These are phyloP conservation scores for Zalophus californianus DNA, from an alignment of 2,797 vertebrate species.

Conservation along the genomic window DNA sequence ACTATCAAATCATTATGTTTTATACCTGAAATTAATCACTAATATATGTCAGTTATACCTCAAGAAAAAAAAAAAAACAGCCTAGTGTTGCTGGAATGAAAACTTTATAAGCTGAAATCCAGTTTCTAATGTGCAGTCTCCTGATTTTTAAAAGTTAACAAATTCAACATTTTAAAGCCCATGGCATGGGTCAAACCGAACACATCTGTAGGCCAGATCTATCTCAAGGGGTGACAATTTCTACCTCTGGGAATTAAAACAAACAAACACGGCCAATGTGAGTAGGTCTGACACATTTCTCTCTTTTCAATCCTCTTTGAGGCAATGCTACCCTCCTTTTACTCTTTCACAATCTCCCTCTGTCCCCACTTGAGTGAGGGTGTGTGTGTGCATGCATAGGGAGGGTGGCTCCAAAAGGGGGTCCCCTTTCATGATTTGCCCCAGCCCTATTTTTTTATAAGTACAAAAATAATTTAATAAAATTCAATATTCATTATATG, in stretches of 20 bases:
- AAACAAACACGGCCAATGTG: background rate
- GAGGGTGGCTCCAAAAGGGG: background rate
- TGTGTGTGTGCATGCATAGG: rapidly evolving
- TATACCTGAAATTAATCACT: background rate
- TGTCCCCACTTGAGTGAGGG: background rate
- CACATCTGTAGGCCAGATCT: conserved; percentile 31
- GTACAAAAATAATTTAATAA: background rate
- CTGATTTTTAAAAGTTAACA: conserved; percentile 58
- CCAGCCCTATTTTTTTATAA: background rate
- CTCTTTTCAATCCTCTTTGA: background rate
- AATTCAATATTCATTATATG: background rate
- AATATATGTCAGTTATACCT: background rate
- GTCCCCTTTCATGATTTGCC: background rate
- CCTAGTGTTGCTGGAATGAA: background rate
- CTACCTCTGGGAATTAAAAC: background rate
- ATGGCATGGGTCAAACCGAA: conserved; percentile 51
- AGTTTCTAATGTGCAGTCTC: conserved; percentile 41
- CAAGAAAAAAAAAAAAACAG: background rate
- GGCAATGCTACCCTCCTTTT: background rate
- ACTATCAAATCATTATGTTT: background rate
- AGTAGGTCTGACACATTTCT: background rate
- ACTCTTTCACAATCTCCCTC: background rate
- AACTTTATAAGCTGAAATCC: background rate
- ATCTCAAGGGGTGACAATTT: conserved; percentile 5
- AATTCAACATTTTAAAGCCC: background rate